Evolutionary conservation across 2,797 vertebrate genomes (phyloP).

Genomic region (Aulostomus chinensis): DNA sequence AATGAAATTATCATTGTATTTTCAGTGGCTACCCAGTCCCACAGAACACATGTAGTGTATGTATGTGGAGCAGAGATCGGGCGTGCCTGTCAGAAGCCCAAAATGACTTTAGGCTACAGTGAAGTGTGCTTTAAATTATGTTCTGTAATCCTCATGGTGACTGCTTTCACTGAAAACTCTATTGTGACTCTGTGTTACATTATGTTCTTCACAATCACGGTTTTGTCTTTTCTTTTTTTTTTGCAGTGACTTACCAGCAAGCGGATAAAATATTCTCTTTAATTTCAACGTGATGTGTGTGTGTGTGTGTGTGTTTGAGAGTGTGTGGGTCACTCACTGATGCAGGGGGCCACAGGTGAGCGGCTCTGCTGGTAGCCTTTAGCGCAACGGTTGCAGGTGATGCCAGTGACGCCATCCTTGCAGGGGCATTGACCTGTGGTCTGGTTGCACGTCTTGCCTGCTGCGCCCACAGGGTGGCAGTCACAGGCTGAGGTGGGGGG

Average conservation of each 20-base stretch:
- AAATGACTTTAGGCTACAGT: conserved; percentile 24
- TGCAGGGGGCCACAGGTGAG: conserved; percentile 95
- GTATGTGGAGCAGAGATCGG: not conserved
- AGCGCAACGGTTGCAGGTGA: conserved; percentile 97
- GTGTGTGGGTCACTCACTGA: conserved; percentile 80
- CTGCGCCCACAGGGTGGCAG: conserved; percentile 95
- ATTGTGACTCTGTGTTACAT: too few relatives aligned
- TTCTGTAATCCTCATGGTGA: conserved; percentile 6
- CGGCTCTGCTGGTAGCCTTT: conserved; percentile 98
- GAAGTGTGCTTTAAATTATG: conserved; percentile 47
- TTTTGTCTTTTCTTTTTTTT: too few relatives aligned
- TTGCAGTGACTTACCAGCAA: too few relatives aligned
- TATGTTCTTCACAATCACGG: too few relatives aligned
- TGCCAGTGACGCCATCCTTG: conserved; percentile 94
- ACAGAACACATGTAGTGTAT: conserved; percentile 20
- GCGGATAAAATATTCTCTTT: too few relatives aligned
- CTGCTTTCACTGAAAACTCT: too few relatives aligned
- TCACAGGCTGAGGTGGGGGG: conserved; percentile 79
- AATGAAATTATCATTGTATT: conserved; percentile 24
- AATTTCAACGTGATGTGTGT: too few relatives aligned
- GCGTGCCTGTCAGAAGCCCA: conserved; percentile 22
- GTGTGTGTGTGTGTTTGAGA: not conserved
- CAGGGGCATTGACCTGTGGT: conserved; percentile 97
- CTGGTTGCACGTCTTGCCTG: conserved; percentile 97
- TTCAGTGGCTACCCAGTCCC: conserved; percentile 28